Evolutionary conservation across 2,113 vertebrate species (phyloP), one percentile per base, ranked within the genome.

Genomic region (Leptobrachium ailaonicum): DNA sequence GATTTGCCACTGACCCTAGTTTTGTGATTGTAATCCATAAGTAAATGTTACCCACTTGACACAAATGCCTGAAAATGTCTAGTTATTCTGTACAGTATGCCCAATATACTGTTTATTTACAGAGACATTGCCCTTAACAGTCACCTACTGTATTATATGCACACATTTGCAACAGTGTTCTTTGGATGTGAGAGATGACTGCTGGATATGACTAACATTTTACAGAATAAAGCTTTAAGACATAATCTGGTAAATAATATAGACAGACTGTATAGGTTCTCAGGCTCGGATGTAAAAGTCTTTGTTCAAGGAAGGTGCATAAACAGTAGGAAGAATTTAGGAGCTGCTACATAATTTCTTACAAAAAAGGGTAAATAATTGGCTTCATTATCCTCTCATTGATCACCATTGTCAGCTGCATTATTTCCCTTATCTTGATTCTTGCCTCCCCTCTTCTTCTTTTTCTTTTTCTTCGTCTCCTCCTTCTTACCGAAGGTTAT

Each of bases 401-500:
- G 95, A 89, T 98, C 97, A 84, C 91, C 95, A 85, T 97, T 96
- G 90, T 99, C 97, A 77, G 91, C 90, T 75, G 92, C 87, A 86
- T 95, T 97, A 83, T 96, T 96, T 88, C 95, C 96, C 90, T 98
- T 97, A 87, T 99, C 96, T 88, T 94, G 93, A 88, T 89, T 88
- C 91, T 96, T 97, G 90, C 94, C 96, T 85, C 96, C 96, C 96
- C 98, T 98, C 96, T 98, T 98, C 95, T 98, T 99, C 87, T 99
- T 98, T 84, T 99, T 98, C 87, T 98, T 98, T 92, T 98, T 98
- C 94, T 98, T 98, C 87, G 95, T 96, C 87, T 99, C 97, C 85
- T 99, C 96, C 83, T 99, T 99, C 92, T 98, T 98, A 85, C 96
- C 97, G 86, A 98, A 98, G 85, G 95, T 97, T 93, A 98, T 98